A percentile compares a stretch with the other conserved stretches of the same genome.
Evolutionary conservation across 2,888 invertebrate species (phyloP).

Genomic region (Smittia aterrima): DNA sequence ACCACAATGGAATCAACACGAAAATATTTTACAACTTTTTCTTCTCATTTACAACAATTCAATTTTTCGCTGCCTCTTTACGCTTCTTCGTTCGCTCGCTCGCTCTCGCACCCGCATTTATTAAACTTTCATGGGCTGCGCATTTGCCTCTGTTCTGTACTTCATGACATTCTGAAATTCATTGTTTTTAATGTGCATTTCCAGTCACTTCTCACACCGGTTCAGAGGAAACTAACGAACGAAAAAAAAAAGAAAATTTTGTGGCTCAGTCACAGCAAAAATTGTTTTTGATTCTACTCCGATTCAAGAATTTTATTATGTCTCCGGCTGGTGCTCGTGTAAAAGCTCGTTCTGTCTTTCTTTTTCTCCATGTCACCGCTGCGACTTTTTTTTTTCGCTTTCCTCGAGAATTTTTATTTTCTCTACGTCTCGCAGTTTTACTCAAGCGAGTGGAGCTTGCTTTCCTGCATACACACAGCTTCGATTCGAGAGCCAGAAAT

Average conservation of each 20-base stretch:
- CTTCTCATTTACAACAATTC: neutral
- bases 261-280: no score
- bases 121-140: constrained; percentile 26
- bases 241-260: neutral
- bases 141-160: neutral
- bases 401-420: no score
- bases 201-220: neutral
- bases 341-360: neutral
- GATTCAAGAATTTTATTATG: neutral
- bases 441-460: no score
- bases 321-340: neutral
- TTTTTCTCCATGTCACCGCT: neutral
- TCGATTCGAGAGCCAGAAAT: no score
- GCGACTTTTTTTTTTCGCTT: neutral
- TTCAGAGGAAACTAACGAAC: neutral
- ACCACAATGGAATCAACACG: neutral
- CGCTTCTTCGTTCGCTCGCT: neutral
- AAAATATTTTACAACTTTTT: constrained; percentile 25
- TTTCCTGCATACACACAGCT: constrained; percentile 10
- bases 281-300: no score
- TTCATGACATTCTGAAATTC: neutral
- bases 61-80: neutral
- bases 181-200: neutral
- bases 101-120: constrained; percentile 21
- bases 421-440: no score